Evolutionary conservation across 2,797 vertebrate species (phyloP).

Genomic region (Crocidura indochinensis): DNA sequence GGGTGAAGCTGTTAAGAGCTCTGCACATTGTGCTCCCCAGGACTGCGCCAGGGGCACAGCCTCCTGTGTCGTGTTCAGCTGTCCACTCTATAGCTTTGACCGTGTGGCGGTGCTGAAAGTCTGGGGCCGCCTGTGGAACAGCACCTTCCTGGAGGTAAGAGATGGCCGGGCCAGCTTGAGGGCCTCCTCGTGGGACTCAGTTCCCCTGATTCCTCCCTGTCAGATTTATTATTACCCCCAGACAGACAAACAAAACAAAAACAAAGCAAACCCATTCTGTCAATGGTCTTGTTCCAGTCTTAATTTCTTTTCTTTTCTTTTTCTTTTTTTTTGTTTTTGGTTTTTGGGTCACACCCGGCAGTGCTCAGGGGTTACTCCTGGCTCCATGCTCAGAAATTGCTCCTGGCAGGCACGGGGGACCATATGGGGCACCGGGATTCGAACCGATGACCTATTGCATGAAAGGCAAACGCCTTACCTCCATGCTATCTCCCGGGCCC

Average conservation of each 20-base stretch:
- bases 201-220: not conserved
- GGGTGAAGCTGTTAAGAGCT: accelerated
- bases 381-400: too few relatives aligned
- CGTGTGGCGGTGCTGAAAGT: slow-evolving; percentile 92
- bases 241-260: not conserved
- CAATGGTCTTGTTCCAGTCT: not conserved
- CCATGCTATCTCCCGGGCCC: too few relatives aligned
- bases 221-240: not conserved
- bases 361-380: too few relatives aligned
- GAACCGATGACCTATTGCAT: too few relatives aligned
- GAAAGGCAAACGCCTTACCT: too few relatives aligned
- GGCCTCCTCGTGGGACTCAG: not conserved
- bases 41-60: slow-evolving; percentile 94
- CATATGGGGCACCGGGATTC: too few relatives aligned
- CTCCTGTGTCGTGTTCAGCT: slow-evolving; percentile 93
- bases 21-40: slow-evolving; percentile 85
- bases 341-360: too few relatives aligned
- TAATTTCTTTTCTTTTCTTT: too few relatives aligned
- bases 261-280: not conserved
- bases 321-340: too few relatives aligned
- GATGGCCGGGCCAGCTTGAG: too few relatives aligned
- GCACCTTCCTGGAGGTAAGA: slow-evolving; percentile 96
- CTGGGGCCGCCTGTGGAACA: slow-evolving; percentile 95
- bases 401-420: too few relatives aligned
- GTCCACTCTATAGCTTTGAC: slow-evolving; percentile 94